Conservation (phyloP, 2,888 invertebrate genomes). For the Drosophila limbata region DNA sequence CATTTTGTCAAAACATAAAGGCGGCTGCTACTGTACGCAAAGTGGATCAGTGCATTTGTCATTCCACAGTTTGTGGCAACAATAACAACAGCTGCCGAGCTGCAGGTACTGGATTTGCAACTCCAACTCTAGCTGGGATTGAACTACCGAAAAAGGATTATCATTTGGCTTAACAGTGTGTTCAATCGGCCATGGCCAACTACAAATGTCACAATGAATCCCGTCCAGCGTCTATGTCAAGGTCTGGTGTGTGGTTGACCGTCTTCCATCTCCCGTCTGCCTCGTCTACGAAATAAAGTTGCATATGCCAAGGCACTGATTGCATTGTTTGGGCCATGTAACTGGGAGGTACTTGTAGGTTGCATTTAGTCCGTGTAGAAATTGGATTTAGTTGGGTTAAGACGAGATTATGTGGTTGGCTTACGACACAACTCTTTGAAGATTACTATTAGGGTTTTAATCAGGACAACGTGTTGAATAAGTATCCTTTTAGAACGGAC, state of each 20-base stretch:
- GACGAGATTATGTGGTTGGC: conserved; percentile 48
- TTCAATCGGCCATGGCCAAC: conserved; percentile 55
- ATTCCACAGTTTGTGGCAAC: conserved; percentile 34
- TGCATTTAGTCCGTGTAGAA: conserved; percentile 21
- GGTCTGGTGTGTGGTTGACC: conserved; percentile 48
- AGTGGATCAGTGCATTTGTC: conserved; percentile 76
- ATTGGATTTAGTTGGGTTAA: conserved; percentile 36
- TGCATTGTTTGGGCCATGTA: conserved; percentile 25
- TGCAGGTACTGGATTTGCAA: conserved; percentile 43
- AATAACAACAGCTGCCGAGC: conserved; percentile 63
- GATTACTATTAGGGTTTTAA: conserved; percentile 11
- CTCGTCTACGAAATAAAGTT: conserved; percentile 24
- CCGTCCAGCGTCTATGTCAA: conserved; percentile 48
- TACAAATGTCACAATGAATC: conserved; percentile 45
- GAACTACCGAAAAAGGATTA: conserved; percentile 71
- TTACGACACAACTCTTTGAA: conserved; percentile 29
- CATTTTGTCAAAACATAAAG: conserved; percentile 77
- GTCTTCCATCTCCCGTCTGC: not conserved
- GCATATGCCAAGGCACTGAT: conserved; percentile 37
- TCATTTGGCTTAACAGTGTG: conserved; percentile 68
- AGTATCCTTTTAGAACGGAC: not conserved
- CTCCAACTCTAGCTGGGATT: conserved; percentile 26
- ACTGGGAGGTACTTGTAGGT: conserved; percentile 10
- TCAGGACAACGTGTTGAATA: not conserved
- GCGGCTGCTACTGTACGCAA: conserved; percentile 74